Conservation (phyloP, 2,888 invertebrate genomes). For the Caenorhabditis plicata region DNA sequence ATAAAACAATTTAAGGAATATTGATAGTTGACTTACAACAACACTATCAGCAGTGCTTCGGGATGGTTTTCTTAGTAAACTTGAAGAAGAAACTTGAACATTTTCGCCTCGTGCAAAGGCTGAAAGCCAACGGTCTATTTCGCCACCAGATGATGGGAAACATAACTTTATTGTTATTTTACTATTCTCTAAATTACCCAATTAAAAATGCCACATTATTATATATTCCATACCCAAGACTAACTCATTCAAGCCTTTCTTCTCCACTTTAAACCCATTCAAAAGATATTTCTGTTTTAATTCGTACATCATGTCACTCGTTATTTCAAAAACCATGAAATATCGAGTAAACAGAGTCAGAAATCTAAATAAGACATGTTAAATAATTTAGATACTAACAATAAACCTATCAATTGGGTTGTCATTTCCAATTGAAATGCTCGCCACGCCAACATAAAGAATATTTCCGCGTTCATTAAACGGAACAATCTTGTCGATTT, state of each 20-base stretch:
- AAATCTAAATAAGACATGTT: conserved; percentile 73
- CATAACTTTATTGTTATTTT: conserved; percentile 10
- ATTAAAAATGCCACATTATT: neutral
- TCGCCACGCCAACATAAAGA: conserved; percentile 71
- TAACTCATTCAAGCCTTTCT: neutral
- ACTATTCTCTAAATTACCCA: conserved; percentile 10
- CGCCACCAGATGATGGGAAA: conserved; percentile 18
- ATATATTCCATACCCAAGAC: neutral
- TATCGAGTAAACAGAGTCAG: conserved; percentile 87
- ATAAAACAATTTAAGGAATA: neutral
- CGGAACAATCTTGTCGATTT: conserved; percentile 88
- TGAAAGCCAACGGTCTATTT: conserved; percentile 38
- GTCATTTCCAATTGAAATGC: conserved; percentile 74
- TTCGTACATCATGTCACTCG: conserved; percentile 84
- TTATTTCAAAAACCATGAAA: conserved; percentile 84
- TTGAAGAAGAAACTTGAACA: conserved; percentile 15
- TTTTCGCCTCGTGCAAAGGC: conserved; percentile 30
- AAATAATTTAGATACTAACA: neutral
- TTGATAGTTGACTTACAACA: neutral
- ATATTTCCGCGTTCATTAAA: conserved; percentile 72
- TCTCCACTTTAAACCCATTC: conserved; percentile 10
- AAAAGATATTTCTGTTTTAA: conserved; percentile 23
- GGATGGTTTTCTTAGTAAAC: conserved; percentile 12
- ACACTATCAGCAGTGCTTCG: conserved; percentile 12
- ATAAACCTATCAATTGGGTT: conserved; percentile 67